phyloP scores from a whole-genome alignment of 2,797 vertebrate species.

The Pseudomugil tenellus region DNA sequence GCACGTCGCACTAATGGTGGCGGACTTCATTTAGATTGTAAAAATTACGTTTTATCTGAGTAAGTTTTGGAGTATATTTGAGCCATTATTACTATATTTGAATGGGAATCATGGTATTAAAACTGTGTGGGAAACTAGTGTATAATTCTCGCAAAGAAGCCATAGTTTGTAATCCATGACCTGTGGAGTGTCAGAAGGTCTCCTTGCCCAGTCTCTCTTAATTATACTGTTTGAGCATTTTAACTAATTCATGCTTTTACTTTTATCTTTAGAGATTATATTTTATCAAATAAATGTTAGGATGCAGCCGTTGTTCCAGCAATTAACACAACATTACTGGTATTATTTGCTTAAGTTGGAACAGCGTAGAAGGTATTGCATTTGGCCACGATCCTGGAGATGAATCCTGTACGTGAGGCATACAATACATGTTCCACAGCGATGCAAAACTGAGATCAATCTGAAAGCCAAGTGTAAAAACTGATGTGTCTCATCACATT shows the following conservation, averaged over 20 bases:
- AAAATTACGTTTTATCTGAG: no score
- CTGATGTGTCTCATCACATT: background rate
- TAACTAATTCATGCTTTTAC: background rate
- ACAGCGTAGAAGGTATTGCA: background rate
- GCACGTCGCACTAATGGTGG: background rate
- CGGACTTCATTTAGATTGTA: background rate
- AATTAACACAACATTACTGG: background rate
- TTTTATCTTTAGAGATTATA: background rate
- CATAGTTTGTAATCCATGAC: background rate
- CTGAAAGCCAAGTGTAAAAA: background rate
- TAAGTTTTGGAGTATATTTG: background rate
- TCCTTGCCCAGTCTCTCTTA: background rate
- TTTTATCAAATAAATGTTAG: background rate
- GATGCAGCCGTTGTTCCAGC: background rate
- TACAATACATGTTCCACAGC: background rate
- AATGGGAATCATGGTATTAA: background rate
- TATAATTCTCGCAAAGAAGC: background rate
- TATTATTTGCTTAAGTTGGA: background rate
- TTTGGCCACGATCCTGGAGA: background rate
- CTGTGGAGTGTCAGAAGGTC: background rate
- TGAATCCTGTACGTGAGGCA: background rate
- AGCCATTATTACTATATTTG: background rate
- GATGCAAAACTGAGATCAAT: background rate
- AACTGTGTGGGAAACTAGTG: background rate
- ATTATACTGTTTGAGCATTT: background rate